Percentiles rank a stretch among this genome's conserved stretches.
Evolutionary conservation across 2,888 invertebrate genomes (phyloP).

Genomic region (Caenorhabditis uteleia): DNA sequence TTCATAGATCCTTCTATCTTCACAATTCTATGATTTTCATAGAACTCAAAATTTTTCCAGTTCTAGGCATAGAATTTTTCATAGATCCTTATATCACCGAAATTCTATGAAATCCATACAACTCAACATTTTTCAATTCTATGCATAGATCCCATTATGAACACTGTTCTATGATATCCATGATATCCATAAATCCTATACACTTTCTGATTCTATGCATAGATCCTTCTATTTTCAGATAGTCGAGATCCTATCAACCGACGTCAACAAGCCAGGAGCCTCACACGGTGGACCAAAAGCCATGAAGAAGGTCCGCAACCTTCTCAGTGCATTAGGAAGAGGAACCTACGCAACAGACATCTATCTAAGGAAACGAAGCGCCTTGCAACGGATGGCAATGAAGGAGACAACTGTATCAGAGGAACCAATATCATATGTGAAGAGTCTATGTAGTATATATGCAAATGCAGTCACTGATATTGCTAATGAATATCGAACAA

Average conservation of each 20-base stretch:
- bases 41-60: too few species aligned
- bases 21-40: too few species aligned
- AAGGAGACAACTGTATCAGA: conserved; percentile 50
- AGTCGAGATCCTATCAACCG: conserved; percentile 61
- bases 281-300: conserved; percentile 64
- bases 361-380: conserved; percentile 60
- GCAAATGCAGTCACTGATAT: conserved; percentile 61
- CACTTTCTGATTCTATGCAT: not conserved
- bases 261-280: conserved; percentile 61
- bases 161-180: too few species aligned
- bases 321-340: conserved; percentile 49
- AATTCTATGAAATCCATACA: too few species aligned
- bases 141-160: not conserved
- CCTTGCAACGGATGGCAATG: conserved; percentile 50
- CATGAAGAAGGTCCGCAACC: conserved; percentile 53
- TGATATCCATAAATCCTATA: too few species aligned
- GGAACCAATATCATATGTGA: conserved; percentile 64
- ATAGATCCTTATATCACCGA: too few species aligned
- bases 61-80: too few species aligned
- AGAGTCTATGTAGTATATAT: conserved; percentile 49
- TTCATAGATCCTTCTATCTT: too few species aligned
- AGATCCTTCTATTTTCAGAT: conserved; percentile 32
- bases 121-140: not conserved
- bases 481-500: conserved; percentile 52
- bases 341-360: conserved; percentile 66